Conservation (phyloP, 2,888 invertebrate species). For the Dyspetes luteomarginatus region DNA sequence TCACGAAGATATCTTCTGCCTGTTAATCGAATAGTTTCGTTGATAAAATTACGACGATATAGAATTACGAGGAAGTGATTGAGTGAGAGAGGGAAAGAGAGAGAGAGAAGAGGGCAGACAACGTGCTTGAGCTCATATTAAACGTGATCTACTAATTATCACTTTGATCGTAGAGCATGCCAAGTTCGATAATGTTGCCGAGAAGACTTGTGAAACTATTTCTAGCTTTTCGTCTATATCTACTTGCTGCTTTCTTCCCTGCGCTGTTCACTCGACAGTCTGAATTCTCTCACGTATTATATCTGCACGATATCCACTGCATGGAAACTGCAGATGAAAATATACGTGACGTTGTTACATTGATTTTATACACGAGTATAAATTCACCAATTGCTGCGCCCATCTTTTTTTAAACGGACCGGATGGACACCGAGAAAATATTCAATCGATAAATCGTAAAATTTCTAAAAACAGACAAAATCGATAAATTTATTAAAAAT, state of each 20-base stretch:
- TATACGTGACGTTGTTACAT: neutral
- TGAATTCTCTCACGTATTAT: neutral
- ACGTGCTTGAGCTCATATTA: constrained; percentile 41
- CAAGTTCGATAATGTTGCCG: constrained; percentile 30
- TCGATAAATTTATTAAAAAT: too few species aligned
- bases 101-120: too few species aligned
- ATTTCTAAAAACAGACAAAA: too few species aligned
- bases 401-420: too few species aligned
- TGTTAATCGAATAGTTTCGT: constrained; percentile 42
- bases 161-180: constrained; percentile 12
- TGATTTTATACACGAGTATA: neutral
- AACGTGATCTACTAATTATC: constrained; percentile 52
- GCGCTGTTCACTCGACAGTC: neutral
- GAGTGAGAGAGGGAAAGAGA: neutral
- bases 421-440: too few species aligned
- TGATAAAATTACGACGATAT: constrained; percentile 44
- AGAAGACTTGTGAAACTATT: constrained; percentile 46
- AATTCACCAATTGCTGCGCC: neutral
- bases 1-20: constrained; percentile 24
- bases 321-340: constrained; percentile 18
- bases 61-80: neutral
- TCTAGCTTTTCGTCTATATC: neutral
- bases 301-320: neutral
- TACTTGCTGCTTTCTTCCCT: neutral
- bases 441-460: too few species aligned